Evolutionary conservation across 1,140 invertebrate species (phyloP).

Genomic region (Delia radicum): DNA sequence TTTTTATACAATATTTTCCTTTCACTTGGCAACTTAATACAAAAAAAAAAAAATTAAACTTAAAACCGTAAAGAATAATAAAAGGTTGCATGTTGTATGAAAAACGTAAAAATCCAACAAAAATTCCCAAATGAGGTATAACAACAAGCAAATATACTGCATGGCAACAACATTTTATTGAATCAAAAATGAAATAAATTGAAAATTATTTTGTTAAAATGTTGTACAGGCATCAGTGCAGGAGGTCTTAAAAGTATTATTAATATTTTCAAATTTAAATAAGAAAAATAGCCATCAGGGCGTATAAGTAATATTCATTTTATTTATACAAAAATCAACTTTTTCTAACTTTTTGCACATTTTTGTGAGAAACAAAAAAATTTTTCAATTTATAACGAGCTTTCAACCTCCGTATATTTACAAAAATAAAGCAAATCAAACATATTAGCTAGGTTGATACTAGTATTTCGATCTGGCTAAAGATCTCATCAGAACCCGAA

Average conservation of each 20-base stretch:
- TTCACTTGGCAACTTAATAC: neutral
- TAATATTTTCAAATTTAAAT: neutral
- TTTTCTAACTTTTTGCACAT: too few relatives aligned
- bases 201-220: neutral
- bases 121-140: neutral
- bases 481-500: too few relatives aligned
- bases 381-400: too few relatives aligned
- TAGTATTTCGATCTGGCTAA: too few relatives aligned
- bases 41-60: neutral
- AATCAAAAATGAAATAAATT: neutral
- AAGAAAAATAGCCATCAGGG: neutral
- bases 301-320: neutral
- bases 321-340: too few relatives aligned
- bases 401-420: too few relatives aligned
- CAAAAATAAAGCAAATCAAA: too few relatives aligned
- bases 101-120: neutral
- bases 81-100: neutral
- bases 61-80: neutral
- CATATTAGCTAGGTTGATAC: too few relatives aligned
- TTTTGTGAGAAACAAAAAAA: too few relatives aligned
- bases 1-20: neutral
- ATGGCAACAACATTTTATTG: neutral
- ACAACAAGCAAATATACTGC: neutral
- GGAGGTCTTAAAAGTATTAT: too few relatives aligned
- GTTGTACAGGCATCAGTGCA: too few relatives aligned